Conservation (phyloP, 2,888 invertebrate genomes). For the Epirrita christyi region DNA sequence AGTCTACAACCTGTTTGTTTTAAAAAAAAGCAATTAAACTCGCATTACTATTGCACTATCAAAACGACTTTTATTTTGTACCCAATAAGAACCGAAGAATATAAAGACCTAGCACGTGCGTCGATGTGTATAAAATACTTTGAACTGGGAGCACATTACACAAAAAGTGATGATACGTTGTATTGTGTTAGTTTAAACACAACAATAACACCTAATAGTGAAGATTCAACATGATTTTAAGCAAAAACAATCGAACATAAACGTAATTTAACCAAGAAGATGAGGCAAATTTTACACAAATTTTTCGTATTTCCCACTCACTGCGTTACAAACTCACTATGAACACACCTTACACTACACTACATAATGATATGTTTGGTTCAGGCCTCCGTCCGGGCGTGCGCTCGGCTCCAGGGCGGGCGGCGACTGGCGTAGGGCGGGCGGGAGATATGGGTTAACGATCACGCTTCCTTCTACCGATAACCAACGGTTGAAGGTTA, state of each 20-base stretch:
- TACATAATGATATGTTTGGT: constrained; percentile 73
- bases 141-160: too few relatives aligned
- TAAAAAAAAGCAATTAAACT: background rate
- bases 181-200: too few relatives aligned
- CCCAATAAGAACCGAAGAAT: background rate
- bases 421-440: constrained; percentile 68
- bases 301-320: constrained; percentile 14
- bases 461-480: constrained; percentile 64
- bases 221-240: background rate
- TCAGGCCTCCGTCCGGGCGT: constrained; percentile 65
- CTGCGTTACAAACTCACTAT: constrained; percentile 11
- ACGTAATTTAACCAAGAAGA: background rate
- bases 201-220: background rate
- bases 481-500: constrained; percentile 54
- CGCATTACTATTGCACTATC: background rate
- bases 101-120: background rate
- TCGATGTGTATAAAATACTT: background rate
- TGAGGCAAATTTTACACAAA: background rate
- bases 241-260: background rate
- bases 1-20: constrained; percentile 1
- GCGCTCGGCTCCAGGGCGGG: constrained; percentile 65
- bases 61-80: background rate
- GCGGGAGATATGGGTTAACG: constrained; percentile 70
- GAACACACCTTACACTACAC: constrained; percentile 36
- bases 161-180: too few relatives aligned